Percentiles rank a stretch among this genome's conserved stretches.
Evolutionary conservation across 1,140 invertebrate genomes (phyloP).

Genomic region (Tetramorium parvispinum): DNA sequence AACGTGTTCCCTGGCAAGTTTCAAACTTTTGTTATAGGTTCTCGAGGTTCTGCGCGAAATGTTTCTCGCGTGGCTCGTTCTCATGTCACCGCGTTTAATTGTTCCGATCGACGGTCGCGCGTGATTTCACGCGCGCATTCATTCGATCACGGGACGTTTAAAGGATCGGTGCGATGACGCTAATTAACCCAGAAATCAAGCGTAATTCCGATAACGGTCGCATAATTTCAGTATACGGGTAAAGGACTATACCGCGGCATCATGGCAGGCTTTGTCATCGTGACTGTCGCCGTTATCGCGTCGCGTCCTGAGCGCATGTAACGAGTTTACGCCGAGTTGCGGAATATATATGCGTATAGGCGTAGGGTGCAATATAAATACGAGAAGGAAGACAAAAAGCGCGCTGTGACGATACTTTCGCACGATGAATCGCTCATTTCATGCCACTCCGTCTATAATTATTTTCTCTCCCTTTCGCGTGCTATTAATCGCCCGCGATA

Average conservation of each 20-base stretch:
- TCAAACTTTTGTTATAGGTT: background rate
- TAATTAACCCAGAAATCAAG: slow-evolving; percentile 75
- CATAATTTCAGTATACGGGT: slow-evolving; percentile 77
- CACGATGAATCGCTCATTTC: slow-evolving; percentile 7
- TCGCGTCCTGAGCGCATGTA: background rate
- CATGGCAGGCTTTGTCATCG: slow-evolving; percentile 48
- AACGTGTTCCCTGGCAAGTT: slow-evolving; percentile 6
- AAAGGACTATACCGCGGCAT: slow-evolving; percentile 66
- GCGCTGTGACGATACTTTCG: background rate
- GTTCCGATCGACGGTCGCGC: slow-evolving; percentile 29
- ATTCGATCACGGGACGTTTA: slow-evolving; percentile 48
- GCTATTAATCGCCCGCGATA: slow-evolving; percentile 27
- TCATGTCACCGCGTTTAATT: background rate
- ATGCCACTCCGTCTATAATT: slow-evolving; percentile 13
- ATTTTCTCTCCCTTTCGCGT: slow-evolving; percentile 23
- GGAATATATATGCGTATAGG: background rate
- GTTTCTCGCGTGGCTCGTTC: background rate
- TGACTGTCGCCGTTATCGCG: slow-evolving; percentile 27
- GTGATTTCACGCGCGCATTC: slow-evolving; percentile 38
- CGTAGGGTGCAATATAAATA: background rate
- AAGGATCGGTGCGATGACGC: slow-evolving; percentile 70
- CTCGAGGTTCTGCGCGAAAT: background rate
- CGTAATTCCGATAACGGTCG: slow-evolving; percentile 74
- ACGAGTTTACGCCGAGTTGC: slow-evolving; percentile 27
- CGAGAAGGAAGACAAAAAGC: background rate